Evolutionary conservation across 2,113 vertebrate species (phyloP).

Genomic region (Zapus hudsonius): DNA sequence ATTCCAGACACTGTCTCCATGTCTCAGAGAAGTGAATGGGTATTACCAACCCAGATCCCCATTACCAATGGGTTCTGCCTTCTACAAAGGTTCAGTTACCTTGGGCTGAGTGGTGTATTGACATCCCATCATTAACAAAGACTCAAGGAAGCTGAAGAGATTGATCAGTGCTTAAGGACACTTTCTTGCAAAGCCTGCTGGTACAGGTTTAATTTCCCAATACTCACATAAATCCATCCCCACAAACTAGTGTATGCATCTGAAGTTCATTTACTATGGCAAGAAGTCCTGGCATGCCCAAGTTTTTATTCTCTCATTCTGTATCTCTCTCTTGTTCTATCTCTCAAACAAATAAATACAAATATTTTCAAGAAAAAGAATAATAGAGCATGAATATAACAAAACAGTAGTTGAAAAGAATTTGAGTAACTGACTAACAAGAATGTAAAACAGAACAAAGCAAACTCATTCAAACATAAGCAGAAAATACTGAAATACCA

Average conservation of each 20-base stretch:
- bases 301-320: no score
- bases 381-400: background rate
- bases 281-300: no score
- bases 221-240: no score
- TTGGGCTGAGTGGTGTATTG: background rate
- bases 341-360: no score
- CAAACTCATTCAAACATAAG: background rate
- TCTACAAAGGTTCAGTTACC: background rate
- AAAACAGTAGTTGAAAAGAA: background rate
- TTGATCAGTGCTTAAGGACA: background rate
- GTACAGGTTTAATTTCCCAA: no score
- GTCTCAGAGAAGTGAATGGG: constrained; percentile 28
- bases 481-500: no score
- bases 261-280: no score
- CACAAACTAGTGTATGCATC: no score
- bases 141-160: background rate
- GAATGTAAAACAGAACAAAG: background rate
- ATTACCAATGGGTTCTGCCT: background rate
- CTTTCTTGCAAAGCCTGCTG: no score
- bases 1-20: background rate
- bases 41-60: background rate
- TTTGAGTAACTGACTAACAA: background rate
- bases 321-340: no score
- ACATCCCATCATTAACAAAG: background rate
- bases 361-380: background rate